Base-by-base conservation (phyloP, 2,113 vertebrate genomes). In the Hippopotamus amphibius region DNA sequence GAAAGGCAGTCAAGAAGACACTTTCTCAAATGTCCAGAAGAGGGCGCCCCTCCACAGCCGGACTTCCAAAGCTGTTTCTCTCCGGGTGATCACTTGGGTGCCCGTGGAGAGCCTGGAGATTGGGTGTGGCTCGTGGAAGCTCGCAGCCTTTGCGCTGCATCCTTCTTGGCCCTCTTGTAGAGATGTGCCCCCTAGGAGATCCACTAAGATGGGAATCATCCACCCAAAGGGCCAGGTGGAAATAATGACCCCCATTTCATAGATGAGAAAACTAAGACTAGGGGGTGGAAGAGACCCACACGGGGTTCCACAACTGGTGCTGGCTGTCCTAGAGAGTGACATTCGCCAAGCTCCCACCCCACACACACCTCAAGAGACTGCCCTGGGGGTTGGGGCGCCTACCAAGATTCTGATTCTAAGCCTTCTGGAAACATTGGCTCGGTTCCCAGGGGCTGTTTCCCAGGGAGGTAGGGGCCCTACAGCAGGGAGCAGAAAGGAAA, bases 11-110 rank as follows among this genome's bases (percentile, higher is more conserved):
- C 37, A 68, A 16, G 5, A 46, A 17, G 19, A 76, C 57, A 30
- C 41, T 95, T 96, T 50, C 72, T 17, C 16, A 2, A 2, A 0
- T 86, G 74, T 21, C 97, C 97, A 97, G 96, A 89, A 97, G 97
- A 96, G 97, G 95, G 97, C 41, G 48, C 5, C 0, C 86, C 19
- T 30, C 41, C 55, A 76, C 30, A 87, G 33, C 79, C 82, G 37
- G 55, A 7, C n/a, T 82, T 61, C 17, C 83, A 33, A 79, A 96
- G 21, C 76, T 21, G 22, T 69, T 91, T 77, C 37, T 65, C 19
- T 28, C 17, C 24, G n/a, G 11, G 30, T 8, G 59, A 24, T 46
- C 28, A 33, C 41, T 66, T n/a, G 76, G 84, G 86, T 59, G 89
- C 26, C 37, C 22, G 57, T 30, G 61, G 69, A 88, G 22, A 76